Evolutionary conservation across 2,797 vertebrate genomes (phyloP), one percentile per base, ranked within the genome.

Genomic region (Streptopelia turtur): DNA sequence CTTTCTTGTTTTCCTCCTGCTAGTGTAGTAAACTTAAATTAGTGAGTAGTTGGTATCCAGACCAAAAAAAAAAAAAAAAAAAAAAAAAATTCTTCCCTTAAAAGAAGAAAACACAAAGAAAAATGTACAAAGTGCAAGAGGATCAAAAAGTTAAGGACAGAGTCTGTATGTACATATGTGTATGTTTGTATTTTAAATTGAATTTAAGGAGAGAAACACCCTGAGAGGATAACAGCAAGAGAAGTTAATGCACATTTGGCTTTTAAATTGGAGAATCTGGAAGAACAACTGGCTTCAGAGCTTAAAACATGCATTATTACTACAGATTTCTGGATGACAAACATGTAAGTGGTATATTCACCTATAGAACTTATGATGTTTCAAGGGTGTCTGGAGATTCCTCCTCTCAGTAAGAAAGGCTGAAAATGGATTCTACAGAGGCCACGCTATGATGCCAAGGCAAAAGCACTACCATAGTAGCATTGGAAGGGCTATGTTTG

Each of bases 11-110:
- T 80, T 69, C 47, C 78, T 83, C 11, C 23, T 59, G 33, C 77
- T 96, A 88, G 81, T 89, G 43, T 94, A 60, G 94, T 97, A 91
- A 95, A 79, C 13, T 90, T 83, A 47, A 92, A 90, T 75, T 74
- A 16, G 23, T 68, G 31, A 74, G 14, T 41, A 82, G 66, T 9
- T 81, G 10, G 10, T 17, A 87, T 87, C 2, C 22, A 94, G 31
- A 41, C 2, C 5, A n/a, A 70, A 82, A 63, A 65, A 55, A 65
- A 20, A 45, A 82, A 11, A 6, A 37, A n/a, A n/a, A n/a, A n/a
- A n/a, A 27, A 5, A 66, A 72, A 6, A 35, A 27, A 69, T 0
- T 11, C 5, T 49, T 50, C 9, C 16, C 16, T 64, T n/a, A 20
- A 52, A 65, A 45, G 56, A 39, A 56, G 2, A 3, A 57, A 20